Percentiles rank a stretch among this genome's conserved stretches.
Conservation (phyloP, 2,888 invertebrate genomes). For the Agriopis leucophaearia region DNA sequence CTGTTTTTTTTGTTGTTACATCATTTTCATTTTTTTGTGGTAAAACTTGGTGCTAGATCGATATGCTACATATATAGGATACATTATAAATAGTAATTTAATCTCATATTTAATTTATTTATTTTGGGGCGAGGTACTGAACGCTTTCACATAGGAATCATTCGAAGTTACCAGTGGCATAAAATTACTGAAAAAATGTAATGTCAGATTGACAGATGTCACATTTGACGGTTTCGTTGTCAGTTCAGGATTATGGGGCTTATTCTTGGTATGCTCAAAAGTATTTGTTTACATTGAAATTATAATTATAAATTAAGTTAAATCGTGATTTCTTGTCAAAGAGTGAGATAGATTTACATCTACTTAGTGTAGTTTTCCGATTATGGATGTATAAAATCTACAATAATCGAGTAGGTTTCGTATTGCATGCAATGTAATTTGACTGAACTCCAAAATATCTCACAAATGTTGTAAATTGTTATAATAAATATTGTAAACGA, state of each 20-base stretch:
- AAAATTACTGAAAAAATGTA: slow-evolving; percentile 60
- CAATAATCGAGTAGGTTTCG: slow-evolving; percentile 30
- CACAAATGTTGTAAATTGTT: slow-evolving; percentile 59
- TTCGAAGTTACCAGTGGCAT: slow-evolving; percentile 63
- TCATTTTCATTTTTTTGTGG: slow-evolving; percentile 68
- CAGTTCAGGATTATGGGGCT: slow-evolving; percentile 57
- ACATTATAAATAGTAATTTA: slow-evolving; percentile 40
- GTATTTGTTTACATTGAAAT: slow-evolving; percentile 39
- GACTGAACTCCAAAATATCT: slow-evolving; percentile 82
- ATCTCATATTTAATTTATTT: slow-evolving; percentile 51
- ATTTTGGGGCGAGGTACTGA: slow-evolving; percentile 66
- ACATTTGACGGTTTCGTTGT: slow-evolving; percentile 69
- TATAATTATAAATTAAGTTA: slow-evolving; percentile 53
- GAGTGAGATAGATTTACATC: slow-evolving; percentile 71
- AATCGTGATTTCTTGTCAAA: slow-evolving; percentile 72
- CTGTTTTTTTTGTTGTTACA: slow-evolving; percentile 55
- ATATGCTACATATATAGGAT: slow-evolving; percentile 38
- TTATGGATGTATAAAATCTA: slow-evolving; percentile 58
- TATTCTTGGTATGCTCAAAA: slow-evolving; percentile 42
- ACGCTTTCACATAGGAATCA: slow-evolving; percentile 64
- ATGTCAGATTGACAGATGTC: slow-evolving; percentile 75
- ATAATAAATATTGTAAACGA: slow-evolving; percentile 62
- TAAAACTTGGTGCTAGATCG: slow-evolving; percentile 78
- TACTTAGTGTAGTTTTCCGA: slow-evolving; percentile 53
- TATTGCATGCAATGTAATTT: slow-evolving; percentile 68